phyloP scores from a whole-genome alignment of 2,797 vertebrate genomes.

The Gallinago nigripennis region DNA sequence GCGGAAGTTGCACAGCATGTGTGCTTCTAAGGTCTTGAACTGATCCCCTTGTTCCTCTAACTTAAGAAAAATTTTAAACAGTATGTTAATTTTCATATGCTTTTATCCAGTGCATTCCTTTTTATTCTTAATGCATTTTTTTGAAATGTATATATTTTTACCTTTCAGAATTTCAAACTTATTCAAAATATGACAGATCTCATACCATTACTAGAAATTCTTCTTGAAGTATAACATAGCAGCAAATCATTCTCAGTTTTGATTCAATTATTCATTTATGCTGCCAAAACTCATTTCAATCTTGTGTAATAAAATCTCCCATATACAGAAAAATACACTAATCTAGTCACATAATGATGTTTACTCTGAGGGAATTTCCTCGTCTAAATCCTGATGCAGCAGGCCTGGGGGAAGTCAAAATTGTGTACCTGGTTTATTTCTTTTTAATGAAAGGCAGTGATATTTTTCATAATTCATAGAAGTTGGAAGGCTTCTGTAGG shows the following conservation, averaged over 20 bases:
- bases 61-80: neutral
- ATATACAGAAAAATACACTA: neutral
- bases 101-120: neutral
- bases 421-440: neutral
- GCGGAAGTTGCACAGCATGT: neutral
- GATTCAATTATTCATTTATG: neutral
- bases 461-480: neutral
- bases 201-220: neutral
- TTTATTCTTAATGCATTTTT: neutral
- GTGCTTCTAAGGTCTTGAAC: neutral
- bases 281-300: neutral
- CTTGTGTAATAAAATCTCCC: neutral
- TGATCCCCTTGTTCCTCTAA: neutral
- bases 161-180: neutral
- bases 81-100: neutral
- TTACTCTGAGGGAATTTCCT: neutral
- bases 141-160: neutral
- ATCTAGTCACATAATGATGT: accelerated
- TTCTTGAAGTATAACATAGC: neutral
- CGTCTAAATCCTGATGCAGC: neutral
- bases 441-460: neutral
- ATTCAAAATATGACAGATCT: neutral
- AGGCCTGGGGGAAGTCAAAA: neutral
- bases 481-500: neutral
- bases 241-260: neutral